Base-by-base conservation (phyloP, 2,797 vertebrate species). In the Zenarchopterus dispar region DNA sequence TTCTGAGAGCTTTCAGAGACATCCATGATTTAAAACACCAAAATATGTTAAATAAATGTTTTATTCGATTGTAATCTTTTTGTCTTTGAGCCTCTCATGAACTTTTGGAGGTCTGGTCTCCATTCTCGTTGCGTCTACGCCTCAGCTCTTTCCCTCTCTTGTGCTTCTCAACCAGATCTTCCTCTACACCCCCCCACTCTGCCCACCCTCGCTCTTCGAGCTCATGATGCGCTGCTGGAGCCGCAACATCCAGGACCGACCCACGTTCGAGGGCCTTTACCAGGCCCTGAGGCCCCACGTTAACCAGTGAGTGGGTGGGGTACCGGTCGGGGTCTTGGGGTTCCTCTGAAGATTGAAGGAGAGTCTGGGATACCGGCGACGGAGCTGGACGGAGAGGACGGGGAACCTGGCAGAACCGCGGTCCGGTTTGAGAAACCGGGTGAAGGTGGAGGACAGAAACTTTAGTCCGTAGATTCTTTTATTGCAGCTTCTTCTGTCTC, bases 171-270 rank as follows among this genome's bases (percentile, higher is more conserved):
- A 0, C 18, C 76, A 95, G 95, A 94, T 94, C 80, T 93, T 93
- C 74, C 94, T 96, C 33, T 94, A 93, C 0, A 89, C 89, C 28
- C 94, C 95, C 0, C 92, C 93, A 0, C 91, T 95, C 60, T 96
- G 95, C 65, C 94, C 94, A 0, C 89, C 92, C 2, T 93, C 92
- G 26, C 91, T 95, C 64, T 96, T 95, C 23, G 93, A 95, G 80
- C 80, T 95, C 73, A 95, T 96, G 95, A 93, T 96, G 93, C 89
- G 86, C 45, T 96, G 95, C 28, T 96, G 95, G 95, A 90, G 88
- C 52, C 92, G 95, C 2, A 92, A 96, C 75, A 94, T 94, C 73
- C 75, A 88, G 1, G 92, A 95, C 67, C 90, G 95, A 0, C 93
- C 94, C 13, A 72, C 88, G 43, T 96, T 96, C 39, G 92, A 94